phyloP scores from a whole-genome alignment of 2,888 invertebrate species.

The Perizoma flavofasciatum region DNA sequence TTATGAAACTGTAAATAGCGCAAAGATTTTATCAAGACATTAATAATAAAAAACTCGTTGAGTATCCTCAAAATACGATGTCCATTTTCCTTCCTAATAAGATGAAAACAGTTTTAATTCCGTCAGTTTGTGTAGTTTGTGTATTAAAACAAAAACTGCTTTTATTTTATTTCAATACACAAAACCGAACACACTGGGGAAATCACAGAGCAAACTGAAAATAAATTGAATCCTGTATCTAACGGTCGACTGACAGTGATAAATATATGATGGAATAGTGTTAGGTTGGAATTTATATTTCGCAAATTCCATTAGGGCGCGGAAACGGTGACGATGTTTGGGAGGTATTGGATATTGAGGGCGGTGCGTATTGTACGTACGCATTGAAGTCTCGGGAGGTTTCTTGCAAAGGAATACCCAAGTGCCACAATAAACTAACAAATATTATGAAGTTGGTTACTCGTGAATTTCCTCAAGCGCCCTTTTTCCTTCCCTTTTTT shows the following conservation, averaged over 20 bases:
- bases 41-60: background rate
- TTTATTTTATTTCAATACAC: constrained; percentile 50
- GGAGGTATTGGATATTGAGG: constrained; percentile 34
- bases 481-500: too few relatives aligned
- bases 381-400: constrained; percentile 2
- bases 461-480: too few relatives aligned
- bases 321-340: constrained; percentile 27
- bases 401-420: background rate
- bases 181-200: constrained; percentile 64
- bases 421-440: too few relatives aligned
- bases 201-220: constrained; percentile 64
- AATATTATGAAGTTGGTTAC: too few relatives aligned
- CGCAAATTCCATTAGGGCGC: constrained; percentile 41
- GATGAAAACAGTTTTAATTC: constrained; percentile 14
- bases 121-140: too few relatives aligned
- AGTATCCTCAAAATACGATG: background rate
- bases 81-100: constrained; percentile 2
- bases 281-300: constrained; percentile 36
- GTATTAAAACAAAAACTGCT: constrained; percentile 42
- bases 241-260: constrained; percentile 54
- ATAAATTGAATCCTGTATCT: constrained; percentile 67
- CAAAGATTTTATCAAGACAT: background rate
- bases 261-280: constrained; percentile 55
- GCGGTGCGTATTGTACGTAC: constrained; percentile 3
- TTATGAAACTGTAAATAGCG: background rate